Conservation (phyloP, 2,797 vertebrate genomes). For the Anniella stebbinsi region DNA sequence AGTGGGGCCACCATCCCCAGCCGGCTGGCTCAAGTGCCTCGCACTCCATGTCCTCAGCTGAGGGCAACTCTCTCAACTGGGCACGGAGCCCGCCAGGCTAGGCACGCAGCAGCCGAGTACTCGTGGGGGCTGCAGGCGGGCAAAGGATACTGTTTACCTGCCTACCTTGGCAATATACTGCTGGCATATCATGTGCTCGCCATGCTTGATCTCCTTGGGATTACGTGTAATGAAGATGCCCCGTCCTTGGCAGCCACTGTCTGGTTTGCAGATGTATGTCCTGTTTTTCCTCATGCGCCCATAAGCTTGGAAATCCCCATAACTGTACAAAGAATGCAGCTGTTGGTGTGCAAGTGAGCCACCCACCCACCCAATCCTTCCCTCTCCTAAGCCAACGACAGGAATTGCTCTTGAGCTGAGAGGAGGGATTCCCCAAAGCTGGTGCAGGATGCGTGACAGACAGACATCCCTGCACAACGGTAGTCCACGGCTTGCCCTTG, state of each 20-base stretch:
- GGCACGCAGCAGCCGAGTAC: not conserved
- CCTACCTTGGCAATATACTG: constrained; percentile 83
- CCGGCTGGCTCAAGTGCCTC: not conserved
- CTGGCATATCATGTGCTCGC: constrained; percentile 85
- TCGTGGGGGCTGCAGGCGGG: too few relatives aligned
- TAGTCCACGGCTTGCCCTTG: not conserved
- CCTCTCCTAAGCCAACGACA: not conserved
- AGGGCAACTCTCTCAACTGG: not conserved
- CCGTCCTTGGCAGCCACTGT: constrained; percentile 77
- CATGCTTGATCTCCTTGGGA: constrained; percentile 77
- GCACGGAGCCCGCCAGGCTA: not conserved
- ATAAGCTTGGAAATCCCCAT: constrained; percentile 79
- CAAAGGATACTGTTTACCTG: rapidly evolving
- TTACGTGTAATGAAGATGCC: constrained; percentile 77
- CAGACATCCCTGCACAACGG: too few relatives aligned
- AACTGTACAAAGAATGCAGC: constrained; percentile 68
- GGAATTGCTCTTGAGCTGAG: not conserved
- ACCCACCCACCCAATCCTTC: not conserved
- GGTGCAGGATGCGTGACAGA: rapidly evolving
- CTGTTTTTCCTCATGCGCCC: constrained; percentile 68
- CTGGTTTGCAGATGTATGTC: constrained; percentile 82
- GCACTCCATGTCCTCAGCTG: too few relatives aligned
- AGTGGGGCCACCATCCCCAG: not conserved
- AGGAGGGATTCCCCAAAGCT: too few relatives aligned
- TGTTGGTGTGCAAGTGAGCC: not conserved